Conservation (phyloP, 2,797 vertebrate genomes). For the Melanotaenia pygmaea region DNA sequence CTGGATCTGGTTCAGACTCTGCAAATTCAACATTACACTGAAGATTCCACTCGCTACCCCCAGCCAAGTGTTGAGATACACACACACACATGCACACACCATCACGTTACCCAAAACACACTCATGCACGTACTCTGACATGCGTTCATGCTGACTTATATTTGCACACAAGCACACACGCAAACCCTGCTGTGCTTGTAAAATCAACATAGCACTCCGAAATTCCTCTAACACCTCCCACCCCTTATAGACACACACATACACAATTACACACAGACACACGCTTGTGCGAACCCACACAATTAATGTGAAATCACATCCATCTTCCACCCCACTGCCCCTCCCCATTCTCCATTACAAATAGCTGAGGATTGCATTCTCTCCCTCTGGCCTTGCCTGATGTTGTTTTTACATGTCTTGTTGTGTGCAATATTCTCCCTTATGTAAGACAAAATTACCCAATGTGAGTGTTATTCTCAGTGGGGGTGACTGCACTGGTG, state of each 20-base stretch:
- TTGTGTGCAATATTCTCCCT: slow-evolving; percentile 77
- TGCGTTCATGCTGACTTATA: slow-evolving; percentile 47
- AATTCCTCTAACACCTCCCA: slow-evolving; percentile 79
- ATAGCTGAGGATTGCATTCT: slow-evolving; percentile 81
- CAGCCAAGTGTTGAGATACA: slow-evolving; percentile 57
- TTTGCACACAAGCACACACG: slow-evolving; percentile 34
- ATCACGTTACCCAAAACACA: slow-evolving; percentile 23
- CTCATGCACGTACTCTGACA: slow-evolving; percentile 29
- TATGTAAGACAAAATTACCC: slow-evolving; percentile 80
- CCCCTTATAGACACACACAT: slow-evolving; percentile 60
- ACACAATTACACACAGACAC: slow-evolving; percentile 49
- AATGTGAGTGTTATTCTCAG: slow-evolving; percentile 68
- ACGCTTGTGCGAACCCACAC: slow-evolving; percentile 71
- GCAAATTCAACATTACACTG: slow-evolving; percentile 70
- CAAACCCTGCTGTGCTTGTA: slow-evolving; percentile 69
- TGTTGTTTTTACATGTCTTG: slow-evolving; percentile 83
- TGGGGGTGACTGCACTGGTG: slow-evolving; percentile 66
- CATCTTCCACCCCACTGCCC: slow-evolving; percentile 64
- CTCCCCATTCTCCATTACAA: slow-evolving; percentile 75
- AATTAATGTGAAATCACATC: slow-evolving; percentile 81
- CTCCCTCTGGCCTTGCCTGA: slow-evolving; percentile 74
- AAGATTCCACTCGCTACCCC: slow-evolving; percentile 65
- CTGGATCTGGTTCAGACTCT: slow-evolving; percentile 40
- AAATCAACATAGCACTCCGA: slow-evolving; percentile 77
- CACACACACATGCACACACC: slow-evolving; percentile 9